phyloP scores from a whole-genome alignment of 23 tunicate species.

The Ciona savignyi region DNA sequence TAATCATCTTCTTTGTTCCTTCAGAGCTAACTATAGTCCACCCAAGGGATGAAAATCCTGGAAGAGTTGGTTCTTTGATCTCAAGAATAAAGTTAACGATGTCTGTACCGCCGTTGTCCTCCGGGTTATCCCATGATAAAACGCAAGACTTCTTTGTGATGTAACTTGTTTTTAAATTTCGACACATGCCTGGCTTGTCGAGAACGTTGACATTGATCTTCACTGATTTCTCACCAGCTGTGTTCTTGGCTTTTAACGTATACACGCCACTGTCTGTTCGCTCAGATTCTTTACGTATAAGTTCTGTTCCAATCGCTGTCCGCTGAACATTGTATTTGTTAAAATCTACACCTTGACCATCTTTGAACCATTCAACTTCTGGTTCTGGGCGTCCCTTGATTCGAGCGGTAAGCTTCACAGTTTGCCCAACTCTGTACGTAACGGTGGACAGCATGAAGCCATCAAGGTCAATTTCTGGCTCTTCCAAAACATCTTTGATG shows the following conservation, averaged over 20 bases:
- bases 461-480: conserved; percentile 66
- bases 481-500: conserved; percentile 67
- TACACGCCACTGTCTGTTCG: conserved; percentile 77
- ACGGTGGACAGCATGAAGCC: conserved; percentile 44
- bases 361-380: conserved; percentile 64
- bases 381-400: conserved; percentile 86
- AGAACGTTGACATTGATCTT: conserved; percentile 54
- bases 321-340: conserved; percentile 29
- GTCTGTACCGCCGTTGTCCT: conserved; percentile 94
- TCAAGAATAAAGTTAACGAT: conserved; percentile 71
- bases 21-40: conserved; percentile 83
- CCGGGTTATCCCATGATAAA: conserved; percentile 85
- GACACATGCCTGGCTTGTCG: conserved; percentile 74
- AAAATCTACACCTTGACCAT: conserved; percentile 36
- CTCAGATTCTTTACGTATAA: conserved; percentile 37
- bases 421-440: conserved; percentile 79
- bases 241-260: conserved; percentile 55
- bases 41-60: conserved; percentile 85
- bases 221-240: conserved; percentile 57
- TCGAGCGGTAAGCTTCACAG: conserved; percentile 60
- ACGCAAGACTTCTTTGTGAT: conserved; percentile 73
- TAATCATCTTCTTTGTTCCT: conserved; percentile 77
- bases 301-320: conserved; percentile 41
- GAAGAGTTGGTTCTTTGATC: conserved; percentile 74
- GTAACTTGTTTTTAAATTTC: conserved; percentile 60